Base-by-base conservation (phyloP, 2,888 invertebrate genomes). In the Drosophila testacea region DNA sequence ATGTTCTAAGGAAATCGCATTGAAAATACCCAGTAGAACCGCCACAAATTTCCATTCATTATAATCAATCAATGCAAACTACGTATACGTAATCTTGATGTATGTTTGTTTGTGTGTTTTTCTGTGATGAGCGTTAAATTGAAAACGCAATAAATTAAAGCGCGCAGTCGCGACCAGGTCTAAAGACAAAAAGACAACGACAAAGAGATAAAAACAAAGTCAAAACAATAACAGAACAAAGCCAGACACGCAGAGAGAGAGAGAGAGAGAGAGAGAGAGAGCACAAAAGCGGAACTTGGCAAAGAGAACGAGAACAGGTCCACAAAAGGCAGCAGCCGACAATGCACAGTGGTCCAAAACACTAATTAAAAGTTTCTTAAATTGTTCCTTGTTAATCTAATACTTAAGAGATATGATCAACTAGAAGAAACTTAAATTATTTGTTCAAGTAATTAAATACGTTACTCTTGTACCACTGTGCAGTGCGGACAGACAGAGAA, bases 81-180 rank as follows among this genome's bases (percentile, higher is more conserved):
- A 32, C 7, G 9, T 7, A 7, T 32, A 32, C 7, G 9, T 32
- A 16, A 6, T 32, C 6, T 32, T 6, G 6, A 32, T 32, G 30
- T 32, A 9, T 7, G 10, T 34, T 9, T 34, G 30, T 32, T 3
- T 46, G 11, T 61, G 28, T 28, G 41, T 42, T 4, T 52, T 6
- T 50, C 6, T 27, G 10, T 36, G 30, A 32, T 16, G 41, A 42
- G 27, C 13, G 47, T 64, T 16, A 60, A 70, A 65, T 66, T 47
- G 41, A 77, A 60, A 64, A 80, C 81, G 81, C 71, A 83, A 85
- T 80, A 80, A 83, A 82, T 83, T 74, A 64, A 57, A 38, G 41
- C 81, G 79, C 79, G 81, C 82, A 84, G 63, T 59, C 71, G 82
- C 73, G 56, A 59, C 65, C 46, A 42, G 54, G 61, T 46, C 64